Percentiles rank a stretch among this genome's conserved stretches.
These are phyloP conservation scores for Mesitornis unicolor DNA, from an alignment of 2,113 vertebrate genomes.

Conservation along the genomic window DNA sequence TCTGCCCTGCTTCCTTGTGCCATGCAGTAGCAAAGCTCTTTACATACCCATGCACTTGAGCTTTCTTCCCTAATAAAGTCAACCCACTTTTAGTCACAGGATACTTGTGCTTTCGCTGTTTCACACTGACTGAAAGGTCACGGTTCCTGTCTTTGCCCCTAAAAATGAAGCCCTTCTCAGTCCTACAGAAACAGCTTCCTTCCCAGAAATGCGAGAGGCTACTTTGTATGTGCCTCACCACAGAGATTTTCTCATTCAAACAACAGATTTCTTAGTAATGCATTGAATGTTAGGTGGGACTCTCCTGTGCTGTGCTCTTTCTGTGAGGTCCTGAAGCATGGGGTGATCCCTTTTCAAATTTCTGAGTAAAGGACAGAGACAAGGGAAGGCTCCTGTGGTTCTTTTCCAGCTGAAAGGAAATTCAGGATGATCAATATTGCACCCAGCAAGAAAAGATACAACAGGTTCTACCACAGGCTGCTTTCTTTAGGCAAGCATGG, in stretches of 20 bases:
- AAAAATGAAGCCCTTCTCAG: background rate
- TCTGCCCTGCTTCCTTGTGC: background rate
- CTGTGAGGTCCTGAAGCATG: background rate
- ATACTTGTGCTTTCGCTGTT: background rate
- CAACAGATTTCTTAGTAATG: background rate
- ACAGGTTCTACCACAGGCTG: background rate
- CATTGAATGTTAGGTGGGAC: background rate
- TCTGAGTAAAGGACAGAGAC: background rate
- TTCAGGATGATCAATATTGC: background rate
- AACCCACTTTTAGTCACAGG: background rate
- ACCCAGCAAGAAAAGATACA: background rate
- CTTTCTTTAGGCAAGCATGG: background rate
- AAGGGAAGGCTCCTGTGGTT: background rate
- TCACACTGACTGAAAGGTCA: background rate
- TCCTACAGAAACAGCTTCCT: background rate
- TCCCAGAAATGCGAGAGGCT: background rate
- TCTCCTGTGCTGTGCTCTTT: background rate
- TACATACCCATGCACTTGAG: rapidly evolving
- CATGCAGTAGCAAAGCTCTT: background rate
- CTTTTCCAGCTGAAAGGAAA: background rate
- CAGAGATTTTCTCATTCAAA: background rate
- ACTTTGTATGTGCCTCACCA: background rate
- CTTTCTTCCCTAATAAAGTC: background rate
- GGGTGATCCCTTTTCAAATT: background rate
- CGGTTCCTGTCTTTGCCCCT: background rate